A percentile compares a stretch with the other conserved stretches of the same genome.
These are phyloP conservation scores for Cololabis saira DNA, from an alignment of 2,113 vertebrate species.

Conservation along the genomic window DNA sequence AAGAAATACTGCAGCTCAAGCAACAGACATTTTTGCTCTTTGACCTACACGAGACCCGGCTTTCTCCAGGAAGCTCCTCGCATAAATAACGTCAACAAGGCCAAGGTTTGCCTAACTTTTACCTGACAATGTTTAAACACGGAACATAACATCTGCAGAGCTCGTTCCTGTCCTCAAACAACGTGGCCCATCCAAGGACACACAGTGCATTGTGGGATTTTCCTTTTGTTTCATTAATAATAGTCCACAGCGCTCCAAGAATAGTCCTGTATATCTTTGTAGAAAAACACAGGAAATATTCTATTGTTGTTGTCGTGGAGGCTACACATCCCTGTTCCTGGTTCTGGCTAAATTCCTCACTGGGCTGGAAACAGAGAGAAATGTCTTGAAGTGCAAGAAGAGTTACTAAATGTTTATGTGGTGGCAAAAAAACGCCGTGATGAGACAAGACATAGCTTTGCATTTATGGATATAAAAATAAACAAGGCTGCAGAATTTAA, in stretches of 20 bases:
- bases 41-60: slow-evolving; percentile 32
- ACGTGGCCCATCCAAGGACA: slow-evolving; percentile 37
- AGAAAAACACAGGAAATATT: slow-evolving; percentile 56
- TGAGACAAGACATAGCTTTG: too few species aligned
- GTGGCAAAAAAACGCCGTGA: not conserved
- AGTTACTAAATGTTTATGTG: not conserved
- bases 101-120: slow-evolving; percentile 16
- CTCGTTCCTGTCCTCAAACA: slow-evolving; percentile 42
- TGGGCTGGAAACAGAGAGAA: slow-evolving; percentile 28
- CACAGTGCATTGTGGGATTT: slow-evolving; percentile 48
- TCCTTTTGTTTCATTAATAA: slow-evolving; percentile 19
- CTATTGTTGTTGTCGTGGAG: slow-evolving; percentile 54
- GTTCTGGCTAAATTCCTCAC: slow-evolving; percentile 28
- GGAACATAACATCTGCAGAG: slow-evolving; percentile 65
- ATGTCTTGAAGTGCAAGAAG: slow-evolving; percentile 12
- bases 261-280: slow-evolving; percentile 49
- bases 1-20: slow-evolving; percentile 24
- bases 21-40: slow-evolving; percentile 34
- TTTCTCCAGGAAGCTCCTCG: slow-evolving; percentile 25
- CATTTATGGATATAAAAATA: too few species aligned
- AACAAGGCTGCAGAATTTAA: too few species aligned
- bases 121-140: slow-evolving; percentile 30
- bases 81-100: slow-evolving; percentile 48
- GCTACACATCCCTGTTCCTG: slow-evolving; percentile 43
- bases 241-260: slow-evolving; percentile 40